Conservation (phyloP, 2,888 invertebrate genomes). For the Epistrophe grossulariae region DNA sequence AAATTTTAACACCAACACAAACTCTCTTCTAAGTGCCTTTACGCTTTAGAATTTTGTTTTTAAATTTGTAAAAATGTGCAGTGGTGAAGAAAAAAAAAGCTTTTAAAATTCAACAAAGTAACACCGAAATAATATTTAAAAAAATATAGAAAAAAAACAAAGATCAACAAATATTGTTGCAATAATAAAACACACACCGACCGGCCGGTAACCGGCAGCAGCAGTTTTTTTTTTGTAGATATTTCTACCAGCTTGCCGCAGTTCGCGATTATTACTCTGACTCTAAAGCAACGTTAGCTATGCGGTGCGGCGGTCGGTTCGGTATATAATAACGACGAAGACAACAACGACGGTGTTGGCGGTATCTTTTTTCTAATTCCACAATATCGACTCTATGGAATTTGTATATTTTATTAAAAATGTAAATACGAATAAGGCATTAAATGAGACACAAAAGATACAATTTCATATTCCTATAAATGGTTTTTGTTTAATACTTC, state of each 20-base stretch:
- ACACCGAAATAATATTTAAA: slow-evolving; percentile 18
- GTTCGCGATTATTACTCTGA: slow-evolving; percentile 14
- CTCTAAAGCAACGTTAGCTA: slow-evolving; percentile 24
- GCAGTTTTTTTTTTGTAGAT: neutral
- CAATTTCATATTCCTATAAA: slow-evolving; percentile 15
- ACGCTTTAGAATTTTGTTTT: slow-evolving; percentile 13
- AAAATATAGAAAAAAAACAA: slow-evolving; percentile 15
- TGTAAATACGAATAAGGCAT: slow-evolving; percentile 56
- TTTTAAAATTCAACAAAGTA: slow-evolving; percentile 60
- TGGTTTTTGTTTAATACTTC: neutral
- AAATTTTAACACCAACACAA: slow-evolving; percentile 50
- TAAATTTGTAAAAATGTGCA: slow-evolving; percentile 63
- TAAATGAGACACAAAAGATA: slow-evolving; percentile 45
- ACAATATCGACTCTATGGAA: slow-evolving; percentile 48
- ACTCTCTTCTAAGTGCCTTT: slow-evolving; percentile 20
- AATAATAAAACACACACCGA: slow-evolving; percentile 53
- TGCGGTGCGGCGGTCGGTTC: neutral
- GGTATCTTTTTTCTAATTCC: slow-evolving; percentile 59
- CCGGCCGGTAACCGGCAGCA: slow-evolving; percentile 59
- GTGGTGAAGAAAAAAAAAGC: slow-evolving; percentile 40
- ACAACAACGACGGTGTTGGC: slow-evolving; percentile 7
- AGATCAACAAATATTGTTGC: slow-evolving; percentile 63
- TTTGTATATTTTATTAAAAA: slow-evolving; percentile 62
- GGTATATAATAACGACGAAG: neutral
- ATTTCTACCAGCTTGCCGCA: slow-evolving; percentile 5